These are phyloP conservation scores for Wiebesia pumilae DNA, from an alignment of 1,140 invertebrate species.

Conservation along the genomic window DNA sequence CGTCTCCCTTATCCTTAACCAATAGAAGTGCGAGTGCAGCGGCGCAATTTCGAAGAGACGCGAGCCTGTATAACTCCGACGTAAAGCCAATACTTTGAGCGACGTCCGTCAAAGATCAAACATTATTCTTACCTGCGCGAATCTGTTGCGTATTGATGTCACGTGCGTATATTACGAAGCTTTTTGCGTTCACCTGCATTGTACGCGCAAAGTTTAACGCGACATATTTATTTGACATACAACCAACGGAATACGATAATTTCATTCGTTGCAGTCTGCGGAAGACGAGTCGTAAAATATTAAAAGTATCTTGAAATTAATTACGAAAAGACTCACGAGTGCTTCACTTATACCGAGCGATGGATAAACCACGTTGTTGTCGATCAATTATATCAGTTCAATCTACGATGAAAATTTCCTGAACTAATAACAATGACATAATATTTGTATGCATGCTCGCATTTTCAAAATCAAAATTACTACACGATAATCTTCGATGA, in stretches of 20 bases:
- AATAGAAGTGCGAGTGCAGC: neutral
- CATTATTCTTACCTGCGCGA: neutral
- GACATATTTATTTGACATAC: neutral
- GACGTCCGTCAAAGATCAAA: neutral
- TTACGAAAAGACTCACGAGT: neutral
- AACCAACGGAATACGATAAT: neutral
- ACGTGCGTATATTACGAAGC: neutral
- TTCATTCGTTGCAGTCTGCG: neutral
- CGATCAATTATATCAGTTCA: neutral
- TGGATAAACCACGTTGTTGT: neutral
- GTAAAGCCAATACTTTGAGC: constrained; percentile 12
- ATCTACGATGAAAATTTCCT: neutral
- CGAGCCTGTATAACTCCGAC: constrained; percentile 1
- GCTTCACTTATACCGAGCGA: neutral
- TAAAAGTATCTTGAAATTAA: neutral
- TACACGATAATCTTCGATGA: neutral
- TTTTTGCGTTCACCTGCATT: too few species aligned
- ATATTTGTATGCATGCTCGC: neutral
- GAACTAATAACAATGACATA: neutral
- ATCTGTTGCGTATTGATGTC: neutral
- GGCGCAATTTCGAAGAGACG: constrained; percentile 27
- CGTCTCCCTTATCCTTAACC: neutral
- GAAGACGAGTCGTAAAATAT: too few species aligned
- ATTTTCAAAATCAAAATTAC: neutral
- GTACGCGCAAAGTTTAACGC: too few species aligned